Evolutionary conservation across 2,113 vertebrate species (phyloP).

Genomic region (Tenrec ecaudatus): DNA sequence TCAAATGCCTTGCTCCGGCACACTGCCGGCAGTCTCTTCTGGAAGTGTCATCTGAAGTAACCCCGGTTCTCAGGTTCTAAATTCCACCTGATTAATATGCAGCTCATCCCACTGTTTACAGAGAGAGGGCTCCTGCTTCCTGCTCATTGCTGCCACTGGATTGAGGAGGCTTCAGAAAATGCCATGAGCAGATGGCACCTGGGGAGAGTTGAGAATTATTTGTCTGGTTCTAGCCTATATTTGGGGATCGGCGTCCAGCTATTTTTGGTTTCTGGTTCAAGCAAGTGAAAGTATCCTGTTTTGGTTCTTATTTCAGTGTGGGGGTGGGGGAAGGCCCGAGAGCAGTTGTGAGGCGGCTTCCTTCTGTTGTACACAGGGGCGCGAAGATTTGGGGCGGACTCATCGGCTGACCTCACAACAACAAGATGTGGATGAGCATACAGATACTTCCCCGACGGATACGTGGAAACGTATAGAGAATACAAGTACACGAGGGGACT

Average conservation of each 20-base stretch:
- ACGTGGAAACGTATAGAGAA: too few species aligned
- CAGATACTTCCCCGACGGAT: too few species aligned
- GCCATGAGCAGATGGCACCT: conserved; percentile 52
- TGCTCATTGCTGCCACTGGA: background rate
- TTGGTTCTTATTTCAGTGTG: too few species aligned
- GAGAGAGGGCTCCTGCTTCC: conserved; percentile 30
- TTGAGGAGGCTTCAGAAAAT: conserved; percentile 56
- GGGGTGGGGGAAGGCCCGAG: too few species aligned
- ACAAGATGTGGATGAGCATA: background rate
- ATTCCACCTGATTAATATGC: conserved; percentile 30
- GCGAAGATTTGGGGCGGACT: background rate
- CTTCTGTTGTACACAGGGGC: background rate
- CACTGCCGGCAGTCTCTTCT: background rate
- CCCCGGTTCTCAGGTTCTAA: conserved; percentile 14
- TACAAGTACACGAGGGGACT: too few species aligned
- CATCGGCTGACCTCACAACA: background rate
- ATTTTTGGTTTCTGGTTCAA: conserved; percentile 19
- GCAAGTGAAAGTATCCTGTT: background rate
- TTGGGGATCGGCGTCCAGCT: conserved; percentile 11
- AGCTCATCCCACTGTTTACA: conserved; percentile 14
- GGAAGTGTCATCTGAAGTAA: background rate
- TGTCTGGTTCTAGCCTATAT: conserved; percentile 50
- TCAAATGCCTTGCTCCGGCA: background rate
- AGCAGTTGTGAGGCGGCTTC: too few species aligned
- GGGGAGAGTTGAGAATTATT: conserved; percentile 28